Evolutionary conservation across 2,113 vertebrate genomes (phyloP).

Genomic region (Mus pahari): DNA sequence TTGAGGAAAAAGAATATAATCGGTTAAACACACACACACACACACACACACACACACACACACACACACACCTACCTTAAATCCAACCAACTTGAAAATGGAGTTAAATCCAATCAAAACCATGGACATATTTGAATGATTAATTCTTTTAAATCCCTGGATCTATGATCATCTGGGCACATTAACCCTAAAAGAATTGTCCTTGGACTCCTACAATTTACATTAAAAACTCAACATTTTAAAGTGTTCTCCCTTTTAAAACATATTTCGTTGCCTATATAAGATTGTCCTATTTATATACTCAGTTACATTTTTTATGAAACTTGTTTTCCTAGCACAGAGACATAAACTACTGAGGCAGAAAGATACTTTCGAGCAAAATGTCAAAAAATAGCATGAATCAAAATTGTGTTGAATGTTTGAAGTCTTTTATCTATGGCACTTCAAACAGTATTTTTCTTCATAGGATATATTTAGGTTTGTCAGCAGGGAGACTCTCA

Average conservation of each 20-base stretch:
- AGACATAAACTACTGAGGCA: conserved; percentile 34
- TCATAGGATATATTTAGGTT: background rate
- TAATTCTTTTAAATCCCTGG: background rate
- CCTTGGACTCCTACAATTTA: background rate
- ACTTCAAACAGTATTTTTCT: conserved; percentile 39
- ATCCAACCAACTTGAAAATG: background rate
- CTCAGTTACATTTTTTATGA: conserved; percentile 45
- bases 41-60: too few species aligned
- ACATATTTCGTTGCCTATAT: background rate
- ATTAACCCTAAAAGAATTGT: background rate
- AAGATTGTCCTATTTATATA: background rate
- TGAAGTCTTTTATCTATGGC: background rate
- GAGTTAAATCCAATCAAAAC: background rate
- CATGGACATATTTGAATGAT: background rate
- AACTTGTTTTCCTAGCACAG: conserved; percentile 46
- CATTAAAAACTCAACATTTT: background rate
- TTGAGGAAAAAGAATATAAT: background rate
- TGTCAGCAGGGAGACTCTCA: background rate
- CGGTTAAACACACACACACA: too few species aligned
- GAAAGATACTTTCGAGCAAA: conserved; percentile 39
- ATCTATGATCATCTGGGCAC: rapidly evolving
- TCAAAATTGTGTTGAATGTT: background rate
- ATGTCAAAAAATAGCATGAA: background rate
- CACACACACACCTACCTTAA: background rate
- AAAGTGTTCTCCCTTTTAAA: background rate